phyloP scores from a whole-genome alignment of 1,140 invertebrate genomes.

The Microplitis demolitor region DNA sequence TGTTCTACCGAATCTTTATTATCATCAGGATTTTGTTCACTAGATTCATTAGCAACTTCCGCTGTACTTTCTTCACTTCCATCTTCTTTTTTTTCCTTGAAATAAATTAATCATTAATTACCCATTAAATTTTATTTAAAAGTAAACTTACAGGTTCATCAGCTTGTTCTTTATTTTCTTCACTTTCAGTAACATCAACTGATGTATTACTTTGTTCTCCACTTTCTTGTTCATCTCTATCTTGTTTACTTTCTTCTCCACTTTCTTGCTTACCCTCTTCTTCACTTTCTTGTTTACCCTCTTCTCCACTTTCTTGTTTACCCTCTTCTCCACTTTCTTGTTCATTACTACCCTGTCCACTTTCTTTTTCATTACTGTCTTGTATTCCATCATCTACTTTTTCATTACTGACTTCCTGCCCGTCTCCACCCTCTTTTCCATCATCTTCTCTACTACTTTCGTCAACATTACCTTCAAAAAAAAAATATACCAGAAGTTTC shows the following conservation, averaged over 20 bases:
- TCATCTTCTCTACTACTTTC: constrained; percentile 50
- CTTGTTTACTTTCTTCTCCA: constrained; percentile 4
- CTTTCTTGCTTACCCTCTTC: not conserved
- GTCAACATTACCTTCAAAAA: constrained; percentile 57
- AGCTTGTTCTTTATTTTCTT: not conserved
- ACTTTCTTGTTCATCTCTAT: constrained; percentile 13
- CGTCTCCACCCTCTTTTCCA: not conserved
- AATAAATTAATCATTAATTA: not conserved
- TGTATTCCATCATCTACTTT: constrained; percentile 16
- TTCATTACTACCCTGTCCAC: constrained; percentile 1
- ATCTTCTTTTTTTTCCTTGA: constrained; percentile 6
- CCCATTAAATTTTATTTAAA: not conserved
- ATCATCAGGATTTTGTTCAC: constrained; percentile 8
- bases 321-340: not conserved
- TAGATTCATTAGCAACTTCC: not conserved
- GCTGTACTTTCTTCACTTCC: constrained; percentile 12
- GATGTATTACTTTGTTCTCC: not conserved
- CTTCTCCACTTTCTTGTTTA: not conserved
- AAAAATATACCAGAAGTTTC: constrained; percentile 50
- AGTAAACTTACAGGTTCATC: not conserved
- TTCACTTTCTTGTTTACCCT: not conserved
- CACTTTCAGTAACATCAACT: not conserved
- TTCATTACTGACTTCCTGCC: constrained; percentile 17
- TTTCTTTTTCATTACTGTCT: not conserved
- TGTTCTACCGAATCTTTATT: constrained; percentile 18